Percentiles rank a stretch among this genome's conserved stretches.
These are phyloP conservation scores for Chaetodon trifasciatus DNA, from an alignment of 2,797 vertebrate genomes.

Conservation along the genomic window DNA sequence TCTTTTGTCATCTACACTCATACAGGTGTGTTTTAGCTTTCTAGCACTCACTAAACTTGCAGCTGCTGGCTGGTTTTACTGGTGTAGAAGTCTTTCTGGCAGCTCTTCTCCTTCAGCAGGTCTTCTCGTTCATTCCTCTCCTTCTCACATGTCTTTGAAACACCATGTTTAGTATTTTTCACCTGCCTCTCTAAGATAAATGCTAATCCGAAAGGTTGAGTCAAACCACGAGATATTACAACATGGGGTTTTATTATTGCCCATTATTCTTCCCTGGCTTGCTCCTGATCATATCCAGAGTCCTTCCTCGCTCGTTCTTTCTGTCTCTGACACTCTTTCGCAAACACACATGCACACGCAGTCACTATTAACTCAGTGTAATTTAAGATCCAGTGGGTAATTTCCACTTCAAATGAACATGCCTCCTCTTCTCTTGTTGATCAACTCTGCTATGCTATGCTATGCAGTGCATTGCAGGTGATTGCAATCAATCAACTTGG, in stretches of 20 bases:
- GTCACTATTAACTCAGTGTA: constrained; percentile 31
- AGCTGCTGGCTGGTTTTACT: constrained; percentile 6
- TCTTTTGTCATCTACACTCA: not conserved
- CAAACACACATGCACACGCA: constrained; percentile 14
- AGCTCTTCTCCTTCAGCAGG: not conserved
- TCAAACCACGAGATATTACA: constrained; percentile 26
- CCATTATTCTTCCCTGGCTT: constrained; percentile 4
- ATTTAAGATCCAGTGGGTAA: constrained; percentile 14
- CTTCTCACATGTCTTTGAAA: constrained; percentile 30
- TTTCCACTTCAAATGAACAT: constrained; percentile 31
- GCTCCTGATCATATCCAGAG: constrained; percentile 35
- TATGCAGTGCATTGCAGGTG: constrained; percentile 46
- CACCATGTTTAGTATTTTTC: constrained; percentile 24
- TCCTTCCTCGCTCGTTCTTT: not conserved
- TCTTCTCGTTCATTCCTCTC: not conserved
- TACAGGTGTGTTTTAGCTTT: constrained; percentile 7
- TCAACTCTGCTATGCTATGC: not conserved
- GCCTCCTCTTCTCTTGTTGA: constrained; percentile 20
- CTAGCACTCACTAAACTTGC: constrained; percentile 9
- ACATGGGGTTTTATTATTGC: constrained; percentile 37
- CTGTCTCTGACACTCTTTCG: not conserved
- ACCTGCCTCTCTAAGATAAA: constrained; percentile 5
- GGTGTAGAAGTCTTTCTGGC: not conserved
- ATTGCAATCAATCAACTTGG: constrained; percentile 63
- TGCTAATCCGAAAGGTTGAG: constrained; percentile 25